phyloP scores from a whole-genome alignment of 2,888 invertebrate species.

The Pemphredon lugubris region DNA sequence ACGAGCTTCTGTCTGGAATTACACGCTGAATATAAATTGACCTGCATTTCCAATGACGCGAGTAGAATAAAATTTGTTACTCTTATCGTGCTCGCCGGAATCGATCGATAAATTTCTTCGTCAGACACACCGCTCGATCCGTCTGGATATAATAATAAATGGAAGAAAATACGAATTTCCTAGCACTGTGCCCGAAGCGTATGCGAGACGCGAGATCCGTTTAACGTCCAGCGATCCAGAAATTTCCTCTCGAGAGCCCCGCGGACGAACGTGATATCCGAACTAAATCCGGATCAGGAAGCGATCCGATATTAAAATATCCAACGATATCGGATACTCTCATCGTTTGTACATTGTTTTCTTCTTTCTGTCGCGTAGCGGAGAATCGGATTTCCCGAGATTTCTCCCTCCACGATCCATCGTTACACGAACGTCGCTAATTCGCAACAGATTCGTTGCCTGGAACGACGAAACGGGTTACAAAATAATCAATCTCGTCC shows the following conservation, averaged over 20 bases:
- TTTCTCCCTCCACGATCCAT: too few species aligned
- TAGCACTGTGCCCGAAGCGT: not conserved
- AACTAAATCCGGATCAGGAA: conserved; percentile 4
- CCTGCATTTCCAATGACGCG: not conserved
- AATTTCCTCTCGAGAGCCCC: conserved; percentile 15
- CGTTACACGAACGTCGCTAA: too few species aligned
- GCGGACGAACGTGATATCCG: not conserved
- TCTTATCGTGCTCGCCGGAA: not conserved
- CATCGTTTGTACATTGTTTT: not conserved
- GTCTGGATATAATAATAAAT: too few species aligned
- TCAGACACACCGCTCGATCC: too few species aligned
- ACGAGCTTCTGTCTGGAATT: not conserved
- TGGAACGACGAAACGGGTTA: too few species aligned
- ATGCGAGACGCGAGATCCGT: conserved; percentile 8
- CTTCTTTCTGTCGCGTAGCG: not conserved
- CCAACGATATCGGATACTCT: conserved; percentile 2
- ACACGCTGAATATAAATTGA: not conserved
- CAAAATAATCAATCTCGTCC: too few species aligned
- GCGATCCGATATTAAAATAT: not conserved
- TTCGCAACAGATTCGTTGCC: too few species aligned
- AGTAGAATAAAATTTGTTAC: not conserved
- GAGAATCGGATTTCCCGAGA: too few species aligned
- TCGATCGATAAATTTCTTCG: too few species aligned
- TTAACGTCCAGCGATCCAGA: conserved; percentile 14
- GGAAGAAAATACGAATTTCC: too few species aligned